A percentile compares a stretch with the other conserved stretches of the same genome.
Conservation (phyloP, 1,140 invertebrate genomes). For the Penaeus japonicus region DNA sequence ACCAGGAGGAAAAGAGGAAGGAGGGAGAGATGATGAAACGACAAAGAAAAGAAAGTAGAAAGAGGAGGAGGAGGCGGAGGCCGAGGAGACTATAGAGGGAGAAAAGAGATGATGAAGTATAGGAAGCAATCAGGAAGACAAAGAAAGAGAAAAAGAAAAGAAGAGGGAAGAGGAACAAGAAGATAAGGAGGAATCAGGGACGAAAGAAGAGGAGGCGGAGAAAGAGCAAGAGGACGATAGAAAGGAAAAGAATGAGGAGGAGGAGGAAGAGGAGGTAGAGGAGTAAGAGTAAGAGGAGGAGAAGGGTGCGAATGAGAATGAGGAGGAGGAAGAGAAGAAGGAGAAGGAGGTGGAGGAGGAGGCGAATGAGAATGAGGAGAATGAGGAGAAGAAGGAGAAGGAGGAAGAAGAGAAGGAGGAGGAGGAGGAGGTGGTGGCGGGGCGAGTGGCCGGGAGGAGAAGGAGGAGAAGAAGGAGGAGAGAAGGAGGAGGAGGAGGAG, state of each 20-base stretch:
- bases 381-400: background rate
- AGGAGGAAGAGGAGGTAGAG: background rate
- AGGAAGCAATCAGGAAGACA: no score
- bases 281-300: background rate
- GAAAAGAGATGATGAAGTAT: no score
- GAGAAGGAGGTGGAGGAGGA: no score
- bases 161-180: background rate
- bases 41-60: background rate
- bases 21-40: background rate
- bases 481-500: background rate
- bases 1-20: background rate
- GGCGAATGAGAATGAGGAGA: background rate
- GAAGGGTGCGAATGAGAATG: background rate
- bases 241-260: background rate
- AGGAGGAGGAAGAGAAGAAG: no score
- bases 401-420: background rate
- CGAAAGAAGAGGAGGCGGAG: background rate
- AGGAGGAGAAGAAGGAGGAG: background rate
- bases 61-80: background rate
- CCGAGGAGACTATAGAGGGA: no score
- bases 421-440: background rate
- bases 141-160: conserved; percentile 8
- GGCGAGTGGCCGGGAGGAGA: no score
- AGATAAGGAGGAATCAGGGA: background rate
- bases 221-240: background rate